Evolutionary conservation across 2,797 vertebrate genomes (phyloP).

Genomic region (Alauda arvensis): DNA sequence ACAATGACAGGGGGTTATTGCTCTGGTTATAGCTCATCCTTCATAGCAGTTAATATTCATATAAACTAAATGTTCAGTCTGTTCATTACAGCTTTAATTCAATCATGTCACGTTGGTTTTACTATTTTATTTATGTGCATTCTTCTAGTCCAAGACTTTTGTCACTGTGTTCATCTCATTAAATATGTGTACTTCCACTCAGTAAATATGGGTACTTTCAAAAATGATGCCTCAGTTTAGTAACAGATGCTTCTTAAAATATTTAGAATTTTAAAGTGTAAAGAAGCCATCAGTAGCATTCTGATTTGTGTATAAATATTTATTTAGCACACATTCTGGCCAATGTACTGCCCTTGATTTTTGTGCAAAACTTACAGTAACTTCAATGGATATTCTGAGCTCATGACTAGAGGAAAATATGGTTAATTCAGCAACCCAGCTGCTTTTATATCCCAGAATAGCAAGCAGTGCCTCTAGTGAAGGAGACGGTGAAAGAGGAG

Average conservation of each 20-base stretch:
- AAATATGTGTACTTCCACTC: constrained; percentile 58
- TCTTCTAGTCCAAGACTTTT: constrained; percentile 51
- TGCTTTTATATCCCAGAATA: constrained; percentile 50
- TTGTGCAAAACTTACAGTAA: constrained; percentile 57
- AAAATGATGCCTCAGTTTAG: constrained; percentile 57
- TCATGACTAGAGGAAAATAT: constrained; percentile 54
- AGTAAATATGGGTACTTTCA: constrained; percentile 64
- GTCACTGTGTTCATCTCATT: constrained; percentile 54
- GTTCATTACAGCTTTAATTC: constrained; percentile 9
- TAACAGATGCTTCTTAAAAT: constrained; percentile 71
- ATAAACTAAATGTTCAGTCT: constrained; percentile 4
- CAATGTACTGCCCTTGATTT: constrained; percentile 63
- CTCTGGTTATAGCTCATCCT: background rate
- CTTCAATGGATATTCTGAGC: constrained; percentile 43
- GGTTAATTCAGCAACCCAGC: constrained; percentile 54
- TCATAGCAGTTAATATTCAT: background rate
- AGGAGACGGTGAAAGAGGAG: background rate
- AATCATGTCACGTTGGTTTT: background rate
- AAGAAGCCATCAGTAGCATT: constrained; percentile 68
- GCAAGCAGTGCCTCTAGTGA: constrained; percentile 38
- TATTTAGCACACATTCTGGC: constrained; percentile 68
- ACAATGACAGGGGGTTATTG: background rate
- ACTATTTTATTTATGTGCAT: constrained; percentile 35
- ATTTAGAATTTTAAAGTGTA: constrained; percentile 69
- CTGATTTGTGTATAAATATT: constrained; percentile 70